These are phyloP conservation scores for Abrostola tripartita DNA, from an alignment of 2,888 invertebrate species.

Conservation along the genomic window DNA sequence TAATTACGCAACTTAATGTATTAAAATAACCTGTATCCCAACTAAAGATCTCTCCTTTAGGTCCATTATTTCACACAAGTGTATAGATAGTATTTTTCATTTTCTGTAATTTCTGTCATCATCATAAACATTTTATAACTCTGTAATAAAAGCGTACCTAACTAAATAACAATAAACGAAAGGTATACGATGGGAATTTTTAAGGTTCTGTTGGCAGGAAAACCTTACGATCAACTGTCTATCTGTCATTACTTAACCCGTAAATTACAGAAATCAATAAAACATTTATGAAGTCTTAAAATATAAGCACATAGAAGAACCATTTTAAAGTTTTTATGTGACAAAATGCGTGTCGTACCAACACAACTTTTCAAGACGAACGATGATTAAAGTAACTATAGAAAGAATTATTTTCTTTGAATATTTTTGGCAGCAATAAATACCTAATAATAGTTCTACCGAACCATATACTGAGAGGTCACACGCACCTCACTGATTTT, in stretches of 20 bases:
- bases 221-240: not conserved
- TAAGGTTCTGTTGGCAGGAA: not conserved
- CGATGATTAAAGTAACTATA: no score
- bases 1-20: not conserved
- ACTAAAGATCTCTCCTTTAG: constrained; percentile 18
- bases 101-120: constrained; percentile 45
- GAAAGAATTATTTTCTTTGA: no score
- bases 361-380: no score
- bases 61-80: constrained; percentile 14
- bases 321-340: no score
- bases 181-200: constrained; percentile 31
- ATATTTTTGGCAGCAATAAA: no score
- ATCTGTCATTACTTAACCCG: no score
- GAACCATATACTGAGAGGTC: not conserved
- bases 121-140: constrained; percentile 53
- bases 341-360: no score
- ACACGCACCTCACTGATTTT: not conserved
- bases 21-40: constrained; percentile 7
- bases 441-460: not conserved
- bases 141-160: constrained; percentile 47
- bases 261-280: no score
- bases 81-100: constrained; percentile 21
- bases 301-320: no score
- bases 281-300: no score
- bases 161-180: constrained; percentile 49